phyloP scores from a whole-genome alignment of 2,113 vertebrate species.

The Ahaetulla prasina region DNA sequence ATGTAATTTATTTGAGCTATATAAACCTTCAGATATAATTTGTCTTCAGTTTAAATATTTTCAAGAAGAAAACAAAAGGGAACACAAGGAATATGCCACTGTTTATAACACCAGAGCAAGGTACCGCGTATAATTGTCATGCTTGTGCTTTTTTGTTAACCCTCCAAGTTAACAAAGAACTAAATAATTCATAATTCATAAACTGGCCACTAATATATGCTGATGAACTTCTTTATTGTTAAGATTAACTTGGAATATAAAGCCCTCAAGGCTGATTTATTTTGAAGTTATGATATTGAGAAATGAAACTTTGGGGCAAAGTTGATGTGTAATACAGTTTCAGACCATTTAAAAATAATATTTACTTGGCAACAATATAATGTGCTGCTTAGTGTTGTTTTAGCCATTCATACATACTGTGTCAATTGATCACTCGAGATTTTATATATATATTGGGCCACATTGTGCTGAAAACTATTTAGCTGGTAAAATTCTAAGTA shows the following conservation, averaged over 20 bases:
- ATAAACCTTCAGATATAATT: conserved; percentile 71
- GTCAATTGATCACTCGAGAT: not conserved
- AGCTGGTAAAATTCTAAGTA: not conserved
- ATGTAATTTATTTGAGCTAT: conserved; percentile 70
- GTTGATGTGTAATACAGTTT: not conserved
- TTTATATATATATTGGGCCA: not conserved
- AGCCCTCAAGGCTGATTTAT: conserved; percentile 35
- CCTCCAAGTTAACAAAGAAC: conserved; percentile 3
- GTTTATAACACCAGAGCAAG: conserved; percentile 71
- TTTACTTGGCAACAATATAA: conserved; percentile 22
- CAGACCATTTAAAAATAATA: not conserved
- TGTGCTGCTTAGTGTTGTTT: not conserved
- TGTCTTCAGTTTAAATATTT: conserved; percentile 67
- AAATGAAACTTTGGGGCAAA: not conserved
- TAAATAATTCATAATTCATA: conserved; percentile 38
- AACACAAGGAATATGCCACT: conserved; percentile 38
- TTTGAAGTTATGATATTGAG: conserved; percentile 2
- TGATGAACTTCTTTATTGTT: conserved; percentile 35
- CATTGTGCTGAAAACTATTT: not conserved
- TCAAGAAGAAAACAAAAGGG: conserved; percentile 38
- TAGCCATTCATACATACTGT: not conserved
- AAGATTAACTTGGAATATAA: not conserved
- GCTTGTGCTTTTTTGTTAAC: conserved; percentile 74
- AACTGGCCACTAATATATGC: conserved; percentile 43
- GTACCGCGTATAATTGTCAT: conserved; percentile 64